phyloP scores from a whole-genome alignment of 2,888 invertebrate species.

The Thera britannica region DNA sequence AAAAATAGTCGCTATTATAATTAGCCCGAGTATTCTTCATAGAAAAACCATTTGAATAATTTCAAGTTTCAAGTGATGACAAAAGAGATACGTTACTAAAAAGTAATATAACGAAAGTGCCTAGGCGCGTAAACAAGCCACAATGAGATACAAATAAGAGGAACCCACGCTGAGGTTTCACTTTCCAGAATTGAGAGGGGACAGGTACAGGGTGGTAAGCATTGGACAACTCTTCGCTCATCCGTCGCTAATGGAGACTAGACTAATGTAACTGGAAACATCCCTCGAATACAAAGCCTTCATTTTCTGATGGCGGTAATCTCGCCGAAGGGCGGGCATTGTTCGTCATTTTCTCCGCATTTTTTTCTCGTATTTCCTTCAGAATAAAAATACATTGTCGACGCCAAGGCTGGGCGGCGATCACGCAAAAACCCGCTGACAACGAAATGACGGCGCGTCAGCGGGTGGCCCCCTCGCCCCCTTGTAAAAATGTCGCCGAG shows the following conservation, averaged over 20 bases:
- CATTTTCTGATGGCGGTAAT: slow-evolving; percentile 84
- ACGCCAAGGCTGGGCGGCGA: slow-evolving; percentile 76
- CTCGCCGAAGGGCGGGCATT: slow-evolving; percentile 81
- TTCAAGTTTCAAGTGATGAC: not conserved
- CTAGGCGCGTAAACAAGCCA: slow-evolving; percentile 19
- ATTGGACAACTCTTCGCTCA: slow-evolving; percentile 19
- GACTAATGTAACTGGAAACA: slow-evolving; percentile 81
- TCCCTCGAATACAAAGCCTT: slow-evolving; percentile 80
- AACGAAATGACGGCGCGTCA: slow-evolving; percentile 81
- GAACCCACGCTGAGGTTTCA: slow-evolving; percentile 40
- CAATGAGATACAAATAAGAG: slow-evolving; percentile 39
- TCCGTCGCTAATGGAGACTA: slow-evolving; percentile 69
- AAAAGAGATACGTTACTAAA: slow-evolving; percentile 9
- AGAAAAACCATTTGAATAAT: not conserved
- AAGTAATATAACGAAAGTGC: slow-evolving; percentile 17
- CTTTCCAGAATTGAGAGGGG: slow-evolving; percentile 58
- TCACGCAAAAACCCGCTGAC: slow-evolving; percentile 81
- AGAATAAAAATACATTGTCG: slow-evolving; percentile 83
- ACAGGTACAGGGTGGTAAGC: slow-evolving; percentile 30
- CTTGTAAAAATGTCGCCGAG: slow-evolving; percentile 78
- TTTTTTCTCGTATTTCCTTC: slow-evolving; percentile 74
- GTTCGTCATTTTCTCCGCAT: slow-evolving; percentile 79
- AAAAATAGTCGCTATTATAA: too few species aligned
- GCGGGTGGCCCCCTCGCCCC: slow-evolving; percentile 70
- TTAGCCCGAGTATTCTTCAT: too few species aligned